Evolutionary conservation across 2,888 invertebrate genomes (phyloP).

Genomic region (Girardia tigrina): DNA sequence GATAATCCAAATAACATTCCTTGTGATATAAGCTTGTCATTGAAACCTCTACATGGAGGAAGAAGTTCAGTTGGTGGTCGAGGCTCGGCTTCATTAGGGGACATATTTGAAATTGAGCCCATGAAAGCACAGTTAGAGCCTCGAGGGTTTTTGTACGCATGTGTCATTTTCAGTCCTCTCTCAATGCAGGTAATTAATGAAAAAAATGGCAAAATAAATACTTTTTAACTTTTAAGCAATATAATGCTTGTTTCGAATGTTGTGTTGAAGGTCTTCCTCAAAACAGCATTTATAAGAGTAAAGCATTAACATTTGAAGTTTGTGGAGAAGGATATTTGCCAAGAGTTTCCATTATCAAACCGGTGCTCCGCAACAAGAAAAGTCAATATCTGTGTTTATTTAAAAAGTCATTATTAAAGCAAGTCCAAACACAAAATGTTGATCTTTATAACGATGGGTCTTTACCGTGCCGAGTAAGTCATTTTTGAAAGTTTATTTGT

Average conservation of each 20-base stretch:
- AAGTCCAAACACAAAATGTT: constrained; percentile 43
- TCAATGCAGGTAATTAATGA: constrained; percentile 47
- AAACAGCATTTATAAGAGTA: constrained; percentile 43
- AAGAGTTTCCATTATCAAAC: constrained; percentile 44
- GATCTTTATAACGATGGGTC: constrained; percentile 48
- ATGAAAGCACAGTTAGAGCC: constrained; percentile 45
- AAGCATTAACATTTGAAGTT: constrained; percentile 47
- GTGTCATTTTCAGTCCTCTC: constrained; percentile 48
- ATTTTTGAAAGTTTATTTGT: not conserved
- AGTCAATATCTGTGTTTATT: constrained; percentile 49
- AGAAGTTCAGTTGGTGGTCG: constrained; percentile 26
- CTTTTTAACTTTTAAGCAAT: not conserved
- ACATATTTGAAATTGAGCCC: constrained; percentile 50
- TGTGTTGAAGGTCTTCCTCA: not conserved
- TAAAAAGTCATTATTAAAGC: constrained; percentile 44
- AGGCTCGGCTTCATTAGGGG: constrained; percentile 36
- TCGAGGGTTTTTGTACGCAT: constrained; percentile 47
- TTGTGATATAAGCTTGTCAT: constrained; percentile 46
- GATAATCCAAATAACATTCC: constrained; percentile 49
- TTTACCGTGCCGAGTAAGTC: constrained; percentile 47
- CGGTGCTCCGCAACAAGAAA: constrained; percentile 47
- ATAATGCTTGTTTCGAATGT: not conserved
- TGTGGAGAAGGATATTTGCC: constrained; percentile 50
- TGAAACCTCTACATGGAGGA: constrained; percentile 36
- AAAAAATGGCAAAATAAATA: not conserved